These are phyloP conservation scores for Drosophila acutilabella DNA, from an alignment of 2,888 invertebrate genomes.

Conservation along the genomic window DNA sequence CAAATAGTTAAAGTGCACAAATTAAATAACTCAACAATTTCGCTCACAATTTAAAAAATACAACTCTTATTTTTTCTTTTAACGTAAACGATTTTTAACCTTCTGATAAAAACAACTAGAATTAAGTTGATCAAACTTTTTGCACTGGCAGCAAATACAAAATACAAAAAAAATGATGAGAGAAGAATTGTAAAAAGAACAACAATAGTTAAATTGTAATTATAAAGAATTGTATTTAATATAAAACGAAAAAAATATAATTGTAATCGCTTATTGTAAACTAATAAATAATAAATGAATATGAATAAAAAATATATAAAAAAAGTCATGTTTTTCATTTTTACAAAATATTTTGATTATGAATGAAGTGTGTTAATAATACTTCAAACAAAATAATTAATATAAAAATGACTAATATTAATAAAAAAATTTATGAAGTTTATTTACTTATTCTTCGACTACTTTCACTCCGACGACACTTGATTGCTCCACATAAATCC, in stretches of 20 bases:
- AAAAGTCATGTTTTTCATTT: no score
- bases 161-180: constrained; percentile 9
- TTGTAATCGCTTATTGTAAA: constrained; percentile 82
- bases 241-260: constrained; percentile 57
- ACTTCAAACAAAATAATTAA: no score
- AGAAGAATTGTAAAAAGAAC: constrained; percentile 76
- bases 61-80: constrained; percentile 80
- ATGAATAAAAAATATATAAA: constrained; percentile 70
- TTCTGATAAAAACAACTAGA: constrained; percentile 40
- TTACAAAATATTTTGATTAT: no score
- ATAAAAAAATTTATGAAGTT: no score
- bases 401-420: no score
- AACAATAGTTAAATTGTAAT: constrained; percentile 84
- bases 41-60: constrained; percentile 58
- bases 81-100: constrained; percentile 22
- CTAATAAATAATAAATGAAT: constrained; percentile 81
- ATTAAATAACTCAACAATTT: constrained; percentile 40
- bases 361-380: no score
- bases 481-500: background rate
- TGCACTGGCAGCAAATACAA: constrained; percentile 83
- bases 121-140: constrained; percentile 73
- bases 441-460: background rate
- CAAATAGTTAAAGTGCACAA: constrained; percentile 44
- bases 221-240: constrained; percentile 77
- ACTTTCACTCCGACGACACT: background rate